These are phyloP conservation scores for Lepisosteus osseus DNA, from an alignment of 2,113 vertebrate genomes.

Conservation along the genomic window DNA sequence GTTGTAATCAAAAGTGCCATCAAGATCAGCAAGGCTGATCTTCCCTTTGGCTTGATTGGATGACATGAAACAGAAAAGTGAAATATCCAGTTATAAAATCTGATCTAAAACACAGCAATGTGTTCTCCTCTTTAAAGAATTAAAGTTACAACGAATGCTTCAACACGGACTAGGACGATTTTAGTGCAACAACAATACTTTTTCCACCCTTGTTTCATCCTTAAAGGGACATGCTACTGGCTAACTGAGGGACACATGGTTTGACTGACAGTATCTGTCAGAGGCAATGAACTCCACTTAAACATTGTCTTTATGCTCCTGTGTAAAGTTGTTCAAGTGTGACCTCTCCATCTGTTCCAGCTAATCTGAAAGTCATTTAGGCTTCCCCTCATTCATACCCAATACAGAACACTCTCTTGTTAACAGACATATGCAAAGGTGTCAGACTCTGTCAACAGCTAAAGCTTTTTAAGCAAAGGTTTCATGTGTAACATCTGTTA, in stretches of 20 bases:
- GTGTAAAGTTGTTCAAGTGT: conserved; percentile 88
- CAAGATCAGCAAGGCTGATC: too few relatives aligned
- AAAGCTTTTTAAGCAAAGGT: conserved; percentile 27
- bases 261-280: conserved; percentile 87
- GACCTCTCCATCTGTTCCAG: conserved; percentile 89
- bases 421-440: conserved; percentile 78
- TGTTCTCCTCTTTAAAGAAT: conserved; percentile 19
- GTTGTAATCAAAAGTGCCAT: not conserved
- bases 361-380: conserved; percentile 88
- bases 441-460: conserved; percentile 62
- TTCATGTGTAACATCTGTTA: conserved; percentile 5
- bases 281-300: conserved; percentile 84
- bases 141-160: conserved; percentile 35
- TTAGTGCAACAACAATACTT: conserved; percentile 54
- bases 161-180: conserved; percentile 56
- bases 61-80: not conserved
- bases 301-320: conserved; percentile 77
- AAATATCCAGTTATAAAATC: not conserved
- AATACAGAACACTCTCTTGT: conserved; percentile 71
- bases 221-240: conserved; percentile 58
- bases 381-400: conserved; percentile 64
- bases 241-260: conserved; percentile 56
- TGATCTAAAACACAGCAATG: conserved; percentile 20
- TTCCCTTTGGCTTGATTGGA: too few relatives aligned
- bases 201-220: conserved; percentile 47